Evolutionary conservation across 2,797 vertebrate genomes (phyloP), one percentile per base, ranked within the genome.

Genomic region (Tympanoctomys barrerae): DNA sequence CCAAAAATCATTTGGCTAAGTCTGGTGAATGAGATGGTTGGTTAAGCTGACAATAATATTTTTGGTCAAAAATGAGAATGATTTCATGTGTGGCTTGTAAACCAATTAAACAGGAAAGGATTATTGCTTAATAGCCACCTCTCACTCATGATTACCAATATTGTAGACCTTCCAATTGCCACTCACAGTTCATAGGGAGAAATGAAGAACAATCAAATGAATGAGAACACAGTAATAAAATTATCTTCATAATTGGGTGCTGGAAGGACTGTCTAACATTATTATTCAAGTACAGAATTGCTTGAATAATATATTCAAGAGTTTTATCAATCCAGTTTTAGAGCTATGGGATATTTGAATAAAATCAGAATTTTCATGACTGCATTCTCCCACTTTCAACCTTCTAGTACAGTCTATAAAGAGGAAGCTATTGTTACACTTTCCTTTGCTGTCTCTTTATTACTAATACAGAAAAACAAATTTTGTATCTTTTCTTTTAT

Each of bases 371-470:
- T 2, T 87, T 79, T 52, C 36, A 68, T 31, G 18, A 26, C 4
- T 28, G 22, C 10, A 33, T 66, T 64, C 21, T 46, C 6, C 6
- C 18, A 80, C 4, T 83, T 92, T 12, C 7, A 49, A 31, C 42
- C 22, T 91, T n/a, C 82, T 11, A 73, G 14, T 68, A 90, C 19
- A n/a, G 14, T 71, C 61, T 86, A 28, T 79, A 42, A 87, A 61
- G n/a, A 91, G 7, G 11, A 86, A 64, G 46, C 57, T 54, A 19
- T 59, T 46, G 64, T 78, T 90, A 52, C 49, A 83, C 59, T 80
- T 83, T 57, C 33, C 18, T 83, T 95, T 94, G 95, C 92, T 80
- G 68, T 59, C 62, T 71, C 71, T 87, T 98, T 77, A 73, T 93
- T 26, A 85, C 22, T 75, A n/a, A 75, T 54, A 2, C 87, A 90